Percentiles rank a stretch among this genome's conserved stretches.
phyloP scores from a whole-genome alignment of 2,113 vertebrate species.

The Accipiter cooperii region DNA sequence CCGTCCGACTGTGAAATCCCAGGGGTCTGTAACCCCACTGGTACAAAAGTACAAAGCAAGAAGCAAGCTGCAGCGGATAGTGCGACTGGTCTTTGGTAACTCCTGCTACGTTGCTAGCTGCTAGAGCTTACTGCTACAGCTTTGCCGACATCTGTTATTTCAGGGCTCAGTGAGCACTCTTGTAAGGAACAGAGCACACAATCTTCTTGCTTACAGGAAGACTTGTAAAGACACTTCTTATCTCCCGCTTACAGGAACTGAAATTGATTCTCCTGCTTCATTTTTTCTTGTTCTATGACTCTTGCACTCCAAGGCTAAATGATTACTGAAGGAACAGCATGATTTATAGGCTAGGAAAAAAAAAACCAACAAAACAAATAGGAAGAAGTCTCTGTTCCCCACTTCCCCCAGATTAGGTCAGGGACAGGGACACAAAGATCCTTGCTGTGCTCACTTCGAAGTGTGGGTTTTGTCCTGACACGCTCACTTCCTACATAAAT shows the following conservation, averaged over 20 bases:
- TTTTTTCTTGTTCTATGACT: not conserved
- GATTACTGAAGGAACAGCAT: not conserved
- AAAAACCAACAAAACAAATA: not conserved
- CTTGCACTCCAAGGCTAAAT: not conserved
- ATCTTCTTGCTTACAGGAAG: not conserved
- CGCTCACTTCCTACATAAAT: not conserved
- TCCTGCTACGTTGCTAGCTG: not conserved
- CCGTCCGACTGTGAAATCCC: not conserved
- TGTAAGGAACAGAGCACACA: not conserved
- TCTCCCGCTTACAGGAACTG: not conserved
- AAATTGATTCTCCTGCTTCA: not conserved
- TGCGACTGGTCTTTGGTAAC: accelerated
- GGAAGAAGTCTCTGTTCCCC: not conserved
- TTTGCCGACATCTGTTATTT: not conserved
- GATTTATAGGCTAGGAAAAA: not conserved
- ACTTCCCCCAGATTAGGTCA: not conserved
- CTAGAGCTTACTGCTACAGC: not conserved
- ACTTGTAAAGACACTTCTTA: not conserved
- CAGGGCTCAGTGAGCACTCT: not conserved
- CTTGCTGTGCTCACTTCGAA: not conserved
- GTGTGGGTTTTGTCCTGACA: not conserved
- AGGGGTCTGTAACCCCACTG: accelerated
- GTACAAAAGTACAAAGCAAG: not conserved
- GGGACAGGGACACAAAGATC: not conserved
- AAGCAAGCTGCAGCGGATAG: not conserved